Base-by-base conservation (phyloP, 2,888 invertebrate species). In the Ctena decussata region DNA sequence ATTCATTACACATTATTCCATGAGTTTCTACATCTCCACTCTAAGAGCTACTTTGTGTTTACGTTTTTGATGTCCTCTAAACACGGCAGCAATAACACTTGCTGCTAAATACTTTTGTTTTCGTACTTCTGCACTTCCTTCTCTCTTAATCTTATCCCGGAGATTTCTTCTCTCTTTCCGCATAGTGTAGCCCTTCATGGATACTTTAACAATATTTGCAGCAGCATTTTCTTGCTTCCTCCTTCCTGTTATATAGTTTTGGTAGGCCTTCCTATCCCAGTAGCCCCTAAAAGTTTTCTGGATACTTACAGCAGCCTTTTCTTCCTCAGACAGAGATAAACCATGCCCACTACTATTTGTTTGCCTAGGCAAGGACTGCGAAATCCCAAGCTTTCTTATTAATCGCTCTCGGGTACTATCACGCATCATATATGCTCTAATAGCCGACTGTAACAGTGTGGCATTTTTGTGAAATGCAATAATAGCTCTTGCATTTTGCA, bases 261-360 rank as follows among this genome's bases (percentile, higher is more conserved):
- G 21, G 37, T 81, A 87, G 1, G 70, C 12, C 46, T 72, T 83
- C 70, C 83, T 85, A 37, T 79, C 78, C 65, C 77, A 85, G 46
- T 81, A 87, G 12, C 87, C 87, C n/a, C 85, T 80, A 44, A 83
- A 87, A 30, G 71, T 81, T 78, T 85, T 87, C 74, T 87, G 87
- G 6, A 87, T 85, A 24, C 77, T 46, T 39, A 87, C 73, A 18
- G 85, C 85, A 6, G 87, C 80, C 69, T 46, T 69, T 6, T 85
- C 85, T 77, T 85, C 87, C 18, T 21, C 32, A 21, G 75, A 71
- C 5, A 76, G 24, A 18, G 21, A 72, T 60, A 79, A 78, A 21
- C 65, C 78, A n/a, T n/a, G n/a, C n/a, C n/a, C n/a, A n/a, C n/a
- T n/a, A 65, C 73, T 78, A 6, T 46, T 41, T 2, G 57, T 79